A percentile compares a stretch with the other conserved stretches of the same genome.
phyloP scores from a whole-genome alignment of 1,140 invertebrate genomes.

The Euwallacea fornicatus region DNA sequence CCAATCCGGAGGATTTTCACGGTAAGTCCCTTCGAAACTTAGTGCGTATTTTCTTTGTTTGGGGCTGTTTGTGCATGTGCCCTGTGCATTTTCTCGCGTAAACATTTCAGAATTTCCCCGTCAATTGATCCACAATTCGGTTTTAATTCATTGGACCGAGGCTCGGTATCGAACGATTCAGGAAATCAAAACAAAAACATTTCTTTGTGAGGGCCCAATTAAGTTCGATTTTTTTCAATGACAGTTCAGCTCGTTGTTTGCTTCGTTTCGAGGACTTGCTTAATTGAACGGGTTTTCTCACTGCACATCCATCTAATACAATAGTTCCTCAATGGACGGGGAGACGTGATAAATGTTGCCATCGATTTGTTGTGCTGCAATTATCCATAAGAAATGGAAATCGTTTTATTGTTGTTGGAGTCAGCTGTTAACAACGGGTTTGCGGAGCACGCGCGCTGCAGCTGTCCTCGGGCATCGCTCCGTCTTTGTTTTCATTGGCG shows the following conservation, averaged over 20 bases:
- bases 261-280: background rate
- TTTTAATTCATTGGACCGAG: background rate
- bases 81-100: background rate
- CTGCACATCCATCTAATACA: background rate
- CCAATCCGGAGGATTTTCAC: slow-evolving; percentile 11
- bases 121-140: background rate
- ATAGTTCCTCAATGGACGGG: background rate
- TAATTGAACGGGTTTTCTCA: background rate
- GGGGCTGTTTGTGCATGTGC: slow-evolving; percentile 4
- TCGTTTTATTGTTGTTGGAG: slow-evolving; percentile 20
- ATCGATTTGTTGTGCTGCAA: slow-evolving; percentile 18
- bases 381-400: slow-evolving; percentile 8
- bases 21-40: slow-evolving; percentile 2
- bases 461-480: background rate
- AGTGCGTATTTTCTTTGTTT: slow-evolving; percentile 19
- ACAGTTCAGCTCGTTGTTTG: background rate
- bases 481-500: background rate
- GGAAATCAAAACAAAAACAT: slow-evolving; percentile 5
- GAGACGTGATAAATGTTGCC: slow-evolving; percentile 1
- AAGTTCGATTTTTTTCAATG: slow-evolving; percentile 2
- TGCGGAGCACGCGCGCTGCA: background rate
- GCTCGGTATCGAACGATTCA: background rate
- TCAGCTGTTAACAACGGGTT: slow-evolving; percentile 9
- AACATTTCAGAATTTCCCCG: background rate
- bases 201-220: slow-evolving; percentile 5